A percentile compares a stretch with the other conserved stretches of the same genome.
phyloP scores from a whole-genome alignment of 2,113 vertebrate species.

The Gallinago media region DNA sequence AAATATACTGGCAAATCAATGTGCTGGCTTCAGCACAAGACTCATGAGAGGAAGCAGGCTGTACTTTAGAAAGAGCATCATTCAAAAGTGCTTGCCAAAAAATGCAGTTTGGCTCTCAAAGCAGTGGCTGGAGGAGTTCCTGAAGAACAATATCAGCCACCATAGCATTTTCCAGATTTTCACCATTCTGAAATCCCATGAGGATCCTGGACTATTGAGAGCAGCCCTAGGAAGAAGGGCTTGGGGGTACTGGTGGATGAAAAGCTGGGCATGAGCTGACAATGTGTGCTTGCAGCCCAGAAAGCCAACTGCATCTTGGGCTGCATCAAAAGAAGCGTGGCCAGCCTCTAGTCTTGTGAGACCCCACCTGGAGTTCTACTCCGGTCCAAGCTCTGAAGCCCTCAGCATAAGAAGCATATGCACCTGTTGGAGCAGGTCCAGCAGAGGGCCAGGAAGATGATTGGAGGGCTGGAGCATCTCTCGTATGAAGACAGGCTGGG shows the following conservation, averaged over 20 bases:
- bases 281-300: not conserved
- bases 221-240: not conserved
- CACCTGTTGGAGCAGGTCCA: not conserved
- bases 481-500: not conserved
- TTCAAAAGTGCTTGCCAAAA: not conserved
- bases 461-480: not conserved
- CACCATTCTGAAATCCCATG: not conserved
- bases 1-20: not conserved
- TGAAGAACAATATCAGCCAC: not conserved
- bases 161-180: not conserved
- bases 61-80: not conserved
- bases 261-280: fast-evolving
- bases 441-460: not conserved
- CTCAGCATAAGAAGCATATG: not conserved
- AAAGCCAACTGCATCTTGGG: not conserved
- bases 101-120: not conserved
- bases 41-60: not conserved
- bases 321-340: not conserved
- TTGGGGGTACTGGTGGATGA: not conserved
- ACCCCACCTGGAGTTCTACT: fast-evolving
- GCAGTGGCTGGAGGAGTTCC: not conserved
- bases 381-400: not conserved
- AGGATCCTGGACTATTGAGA: not conserved
- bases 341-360: not conserved
- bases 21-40: not conserved